Percentiles rank a stretch among this genome's conserved stretches.
These are phyloP conservation scores for Antigone vipio DNA, from an alignment of 2,113 vertebrate species.

Conservation along the genomic window DNA sequence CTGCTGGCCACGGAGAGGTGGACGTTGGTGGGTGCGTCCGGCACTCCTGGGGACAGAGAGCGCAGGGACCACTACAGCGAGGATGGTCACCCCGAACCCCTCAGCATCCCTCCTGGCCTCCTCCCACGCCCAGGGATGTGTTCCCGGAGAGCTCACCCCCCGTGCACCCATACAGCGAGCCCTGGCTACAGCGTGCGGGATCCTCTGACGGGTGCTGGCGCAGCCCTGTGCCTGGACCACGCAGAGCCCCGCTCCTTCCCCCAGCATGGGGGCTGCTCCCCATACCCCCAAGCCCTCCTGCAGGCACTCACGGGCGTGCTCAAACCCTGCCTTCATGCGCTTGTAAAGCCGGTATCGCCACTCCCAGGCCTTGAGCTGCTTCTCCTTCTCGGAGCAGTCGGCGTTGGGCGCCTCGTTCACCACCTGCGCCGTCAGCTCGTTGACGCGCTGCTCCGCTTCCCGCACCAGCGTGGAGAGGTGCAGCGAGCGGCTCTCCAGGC, in stretches of 20 bases:
- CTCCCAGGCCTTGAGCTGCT: conserved; percentile 89
- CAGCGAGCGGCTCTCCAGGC: conserved; percentile 83
- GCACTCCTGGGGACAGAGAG: conserved; percentile 73
- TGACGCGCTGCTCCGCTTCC: conserved; percentile 86
- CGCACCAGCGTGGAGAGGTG: conserved; percentile 86
- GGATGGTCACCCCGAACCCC: fast-evolving
- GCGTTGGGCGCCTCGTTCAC: conserved; percentile 74
- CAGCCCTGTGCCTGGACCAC: fast-evolving
- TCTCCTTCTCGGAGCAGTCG: conserved; percentile 80
- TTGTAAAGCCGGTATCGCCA: conserved; percentile 89
- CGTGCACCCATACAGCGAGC: fast-evolving
- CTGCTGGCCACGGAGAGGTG: conserved; percentile 84
- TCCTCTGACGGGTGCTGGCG: background rate
- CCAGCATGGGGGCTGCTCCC: fast-evolving
- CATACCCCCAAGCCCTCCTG: background rate
- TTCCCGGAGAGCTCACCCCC: fast-evolving
- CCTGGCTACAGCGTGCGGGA: background rate
- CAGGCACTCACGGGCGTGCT: conserved; percentile 84
- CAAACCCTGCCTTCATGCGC: conserved; percentile 90
- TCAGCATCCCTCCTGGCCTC: background rate
- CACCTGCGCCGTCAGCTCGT: conserved; percentile 81
- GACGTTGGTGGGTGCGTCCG: conserved; percentile 80
- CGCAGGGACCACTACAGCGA: background rate
- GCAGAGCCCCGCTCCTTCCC: fast-evolving
- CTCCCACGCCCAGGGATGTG: fast-evolving